phyloP scores from a whole-genome alignment of 2,888 invertebrate species.

The Xanthorhoe spadicearia region DNA sequence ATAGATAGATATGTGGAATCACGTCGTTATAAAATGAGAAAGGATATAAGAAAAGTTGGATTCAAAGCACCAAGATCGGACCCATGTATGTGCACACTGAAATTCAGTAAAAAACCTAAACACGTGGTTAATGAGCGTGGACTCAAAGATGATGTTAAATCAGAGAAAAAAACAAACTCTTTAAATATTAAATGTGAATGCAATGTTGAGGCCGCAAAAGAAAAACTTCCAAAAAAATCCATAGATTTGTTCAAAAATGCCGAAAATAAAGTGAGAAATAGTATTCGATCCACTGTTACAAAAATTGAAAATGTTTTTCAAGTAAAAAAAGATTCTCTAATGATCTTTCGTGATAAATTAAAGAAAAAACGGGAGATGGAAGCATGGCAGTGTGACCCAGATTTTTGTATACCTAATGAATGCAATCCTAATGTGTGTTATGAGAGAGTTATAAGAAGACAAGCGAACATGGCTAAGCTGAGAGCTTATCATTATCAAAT shows the following conservation, averaged over 20 bases:
- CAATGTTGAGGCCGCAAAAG: constrained; percentile 27
- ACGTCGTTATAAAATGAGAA: constrained; percentile 8
- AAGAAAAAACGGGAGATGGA: constrained; percentile 45
- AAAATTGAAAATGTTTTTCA: constrained; percentile 43
- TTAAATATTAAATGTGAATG: constrained; percentile 39
- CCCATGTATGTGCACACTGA: constrained; percentile 54
- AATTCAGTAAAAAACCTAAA: constrained; percentile 39
- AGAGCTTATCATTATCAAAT: constrained; percentile 4
- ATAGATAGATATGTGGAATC: constrained; percentile 37
- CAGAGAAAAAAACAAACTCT: constrained; percentile 23
- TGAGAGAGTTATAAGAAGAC: constrained; percentile 31
- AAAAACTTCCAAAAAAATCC: constrained; percentile 33
- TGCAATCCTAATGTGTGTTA: constrained; percentile 38
- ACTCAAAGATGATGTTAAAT: constrained; percentile 18
- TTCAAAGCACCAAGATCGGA: constrained; percentile 52
- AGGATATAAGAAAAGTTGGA: background rate
- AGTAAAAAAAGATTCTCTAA: constrained; percentile 59
- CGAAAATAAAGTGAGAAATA: constrained; percentile 40
- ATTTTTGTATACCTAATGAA: constrained; percentile 38
- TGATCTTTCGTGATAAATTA: constrained; percentile 53
- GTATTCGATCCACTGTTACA: constrained; percentile 38
- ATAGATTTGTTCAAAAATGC: constrained; percentile 41
- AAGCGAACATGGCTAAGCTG: constrained; percentile 11
- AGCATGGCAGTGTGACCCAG: constrained; percentile 40
- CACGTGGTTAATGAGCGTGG: background rate